Evolutionary conservation across 2,888 invertebrate species (phyloP).

Genomic region (Acleris emargana): DNA sequence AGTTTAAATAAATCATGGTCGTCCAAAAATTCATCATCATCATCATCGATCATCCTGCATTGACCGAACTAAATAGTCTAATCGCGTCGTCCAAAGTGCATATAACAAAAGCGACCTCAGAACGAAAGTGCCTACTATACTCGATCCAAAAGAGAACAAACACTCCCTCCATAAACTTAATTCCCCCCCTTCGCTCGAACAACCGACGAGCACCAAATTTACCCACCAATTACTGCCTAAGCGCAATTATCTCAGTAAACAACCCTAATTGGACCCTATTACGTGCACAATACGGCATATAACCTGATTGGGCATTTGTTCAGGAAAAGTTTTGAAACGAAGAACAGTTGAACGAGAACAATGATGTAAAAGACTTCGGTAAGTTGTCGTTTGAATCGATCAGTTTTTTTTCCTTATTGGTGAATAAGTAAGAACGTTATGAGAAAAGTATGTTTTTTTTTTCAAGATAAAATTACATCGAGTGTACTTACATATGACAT

Average conservation of each 20-base stretch:
- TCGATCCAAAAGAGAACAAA: constrained; percentile 6
- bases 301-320: background rate
- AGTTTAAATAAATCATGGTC: no score
- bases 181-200: background rate
- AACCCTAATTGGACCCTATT: constrained; percentile 13
- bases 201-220: background rate
- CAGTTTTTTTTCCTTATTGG: no score
- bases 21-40: no score
- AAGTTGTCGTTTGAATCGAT: background rate
- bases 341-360: constrained; percentile 4
- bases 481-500: no score
- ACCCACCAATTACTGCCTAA: constrained; percentile 1
- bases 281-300: constrained; percentile 1
- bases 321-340: background rate
- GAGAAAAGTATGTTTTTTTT: no score
- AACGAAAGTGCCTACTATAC: background rate
- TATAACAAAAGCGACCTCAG: background rate
- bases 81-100: no score
- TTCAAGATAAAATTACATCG: no score
- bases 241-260: constrained; percentile 20
- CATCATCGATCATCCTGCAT: no score
- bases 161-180: constrained; percentile 11
- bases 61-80: no score
- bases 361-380: background rate
- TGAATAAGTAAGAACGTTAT: no score